Percentiles rank a stretch among this genome's conserved stretches.
Evolutionary conservation across 1,140 invertebrate genomes (phyloP).

Genomic region (Formica exsecta): DNA sequence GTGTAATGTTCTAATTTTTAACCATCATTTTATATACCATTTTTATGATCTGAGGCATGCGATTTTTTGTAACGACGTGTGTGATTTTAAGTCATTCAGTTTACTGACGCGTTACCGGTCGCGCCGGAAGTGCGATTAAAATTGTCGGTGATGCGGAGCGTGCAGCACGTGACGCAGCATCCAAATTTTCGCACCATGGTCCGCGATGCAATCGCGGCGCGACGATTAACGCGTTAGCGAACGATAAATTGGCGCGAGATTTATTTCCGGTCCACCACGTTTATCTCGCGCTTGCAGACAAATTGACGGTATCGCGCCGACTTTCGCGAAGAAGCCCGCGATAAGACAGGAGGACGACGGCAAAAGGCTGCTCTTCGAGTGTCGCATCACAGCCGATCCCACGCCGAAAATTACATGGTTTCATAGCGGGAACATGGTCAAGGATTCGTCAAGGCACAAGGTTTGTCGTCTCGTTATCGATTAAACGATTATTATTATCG

Average conservation of each 20-base stretch:
- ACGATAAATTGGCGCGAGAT: constrained; percentile 7
- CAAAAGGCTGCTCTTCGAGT: constrained; percentile 97
- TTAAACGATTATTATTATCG: neutral
- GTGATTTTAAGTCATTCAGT: neutral
- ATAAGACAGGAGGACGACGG: constrained; percentile 99
- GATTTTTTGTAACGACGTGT: neutral
- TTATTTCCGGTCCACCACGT: neutral
- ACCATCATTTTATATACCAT: neutral
- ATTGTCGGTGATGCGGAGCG: neutral
- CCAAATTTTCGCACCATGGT: constrained; percentile 3
- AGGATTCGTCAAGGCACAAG: constrained; percentile 93
- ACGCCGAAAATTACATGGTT: constrained; percentile 96
- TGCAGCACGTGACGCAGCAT: neutral
- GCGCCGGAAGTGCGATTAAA: neutral
- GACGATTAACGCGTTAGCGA: constrained; percentile 37
- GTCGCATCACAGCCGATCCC: constrained; percentile 97
- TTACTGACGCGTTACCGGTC: constrained; percentile 12
- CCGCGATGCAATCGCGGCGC: neutral
- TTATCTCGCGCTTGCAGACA: constrained; percentile 88
- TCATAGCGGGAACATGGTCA: constrained; percentile 93
- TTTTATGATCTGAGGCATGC: constrained; percentile 12
- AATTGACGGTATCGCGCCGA: constrained; percentile 98
- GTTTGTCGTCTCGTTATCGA: constrained; percentile 84
- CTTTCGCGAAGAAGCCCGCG: constrained; percentile 98
- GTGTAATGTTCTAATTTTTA: neutral